Evolutionary conservation across 2,797 vertebrate genomes (phyloP), one percentile per base, ranked within the genome.

Genomic region (Cossypha polioptera): DNA sequence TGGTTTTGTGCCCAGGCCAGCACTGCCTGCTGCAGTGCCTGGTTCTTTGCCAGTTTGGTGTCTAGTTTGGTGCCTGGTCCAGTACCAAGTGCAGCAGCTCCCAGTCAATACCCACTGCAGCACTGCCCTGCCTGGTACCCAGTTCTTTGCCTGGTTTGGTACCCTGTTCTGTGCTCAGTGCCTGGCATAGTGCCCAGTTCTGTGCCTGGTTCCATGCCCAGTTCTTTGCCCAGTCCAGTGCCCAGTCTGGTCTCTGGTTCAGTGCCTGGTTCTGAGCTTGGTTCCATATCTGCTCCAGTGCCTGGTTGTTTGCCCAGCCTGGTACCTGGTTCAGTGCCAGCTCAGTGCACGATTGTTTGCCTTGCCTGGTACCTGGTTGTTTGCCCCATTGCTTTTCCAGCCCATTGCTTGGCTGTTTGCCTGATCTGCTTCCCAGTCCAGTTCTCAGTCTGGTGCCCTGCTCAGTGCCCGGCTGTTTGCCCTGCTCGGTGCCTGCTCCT

Each of bases 401-500:
- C 26, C 19, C 13, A 13, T 13, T 40, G 18, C 33, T 47, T 5
- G 1, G 16, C 25, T 26, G 8, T 6, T 25, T 26, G 7, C 53
- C 29, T 10, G 2, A 2, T 26, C n/a, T 50, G 38, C 14, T 63
- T 55, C 43, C 43, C 38, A 55, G 5, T 16, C 33, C 7, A 9
- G 31, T 21, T 19, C 33, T 18, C 10, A 2, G 29, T 29, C 11
- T 11, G 3, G 12, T 45, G 38, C n/a, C 35, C 36, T 0, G 14
- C 43, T 48, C 11, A 12, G 10, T 59, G 35, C 17, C 38, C 17
- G 0, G 18, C 13, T 28, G 16, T 21, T 29, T 29, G 4, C 57
- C 43, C 9, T 7, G 16, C 50, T 51, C 15, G 0, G 5, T 43
- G 16, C 42, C 19, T 5, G 2, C 15, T 16, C 16, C 15, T 7